Conservation (phyloP, 2,888 invertebrate species). For the Agrenia bidenticulata region DNA sequence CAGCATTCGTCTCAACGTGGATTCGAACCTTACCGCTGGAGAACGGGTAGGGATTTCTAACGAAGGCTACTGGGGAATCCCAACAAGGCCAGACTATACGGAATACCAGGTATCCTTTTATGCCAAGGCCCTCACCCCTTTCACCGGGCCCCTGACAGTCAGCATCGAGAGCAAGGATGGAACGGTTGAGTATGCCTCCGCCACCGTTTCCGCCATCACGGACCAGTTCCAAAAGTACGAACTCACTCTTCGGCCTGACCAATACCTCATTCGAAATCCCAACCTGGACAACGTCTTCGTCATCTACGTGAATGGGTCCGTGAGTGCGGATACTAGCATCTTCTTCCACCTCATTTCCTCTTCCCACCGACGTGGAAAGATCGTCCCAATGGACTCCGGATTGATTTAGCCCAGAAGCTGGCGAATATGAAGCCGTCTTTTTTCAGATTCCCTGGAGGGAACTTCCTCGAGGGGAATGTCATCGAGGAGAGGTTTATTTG, state of each 20-base stretch:
- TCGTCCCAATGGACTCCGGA: constrained; percentile 20
- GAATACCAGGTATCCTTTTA: constrained; percentile 25
- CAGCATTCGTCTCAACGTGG: constrained; percentile 11
- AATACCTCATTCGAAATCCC: background rate
- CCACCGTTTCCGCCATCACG: background rate
- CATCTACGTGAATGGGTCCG: no score
- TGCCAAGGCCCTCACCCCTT: constrained; percentile 9
- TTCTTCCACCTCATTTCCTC: constrained; percentile 26
- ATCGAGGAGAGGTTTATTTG: constrained; percentile 28
- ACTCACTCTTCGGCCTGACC: background rate
- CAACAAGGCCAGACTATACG: constrained; percentile 27
- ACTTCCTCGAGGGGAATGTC: constrained; percentile 26
- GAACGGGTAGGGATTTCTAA: constrained; percentile 24
- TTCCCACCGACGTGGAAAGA: constrained; percentile 28
- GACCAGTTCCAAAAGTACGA: background rate
- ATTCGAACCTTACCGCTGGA: background rate
- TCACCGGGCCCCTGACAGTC: constrained; percentile 8
- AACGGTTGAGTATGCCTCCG: background rate
- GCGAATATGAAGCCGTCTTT: constrained; percentile 26
- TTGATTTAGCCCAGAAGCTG: constrained; percentile 26
- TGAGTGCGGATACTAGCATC: background rate
- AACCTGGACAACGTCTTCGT: background rate
- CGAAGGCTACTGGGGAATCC: constrained; percentile 25
- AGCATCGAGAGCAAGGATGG: background rate
- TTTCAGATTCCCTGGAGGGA: constrained; percentile 28